phyloP scores from a whole-genome alignment of 2,113 vertebrate species.

The Climacteris rufus region DNA sequence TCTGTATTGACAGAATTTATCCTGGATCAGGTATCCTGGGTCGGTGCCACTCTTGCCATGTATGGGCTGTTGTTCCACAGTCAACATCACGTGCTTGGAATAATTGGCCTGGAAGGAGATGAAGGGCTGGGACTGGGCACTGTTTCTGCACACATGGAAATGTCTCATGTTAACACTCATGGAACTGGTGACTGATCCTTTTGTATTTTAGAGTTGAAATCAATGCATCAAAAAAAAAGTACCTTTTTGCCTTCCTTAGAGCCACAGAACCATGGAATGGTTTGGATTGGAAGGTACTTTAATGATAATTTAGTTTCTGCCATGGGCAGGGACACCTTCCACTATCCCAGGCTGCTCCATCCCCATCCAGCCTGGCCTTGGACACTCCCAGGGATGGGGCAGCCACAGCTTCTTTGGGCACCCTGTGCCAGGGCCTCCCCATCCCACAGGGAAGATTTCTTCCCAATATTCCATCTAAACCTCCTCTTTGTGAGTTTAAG shows the following conservation, averaged over 20 bases:
- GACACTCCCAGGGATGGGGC: not conserved
- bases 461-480: not conserved
- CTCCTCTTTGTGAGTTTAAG: not conserved
- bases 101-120: not conserved
- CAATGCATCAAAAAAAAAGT: not conserved
- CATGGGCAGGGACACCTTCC: not conserved
- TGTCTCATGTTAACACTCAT: not conserved
- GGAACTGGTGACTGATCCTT: not conserved
- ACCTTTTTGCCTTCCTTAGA: not conserved
- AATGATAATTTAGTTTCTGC: not conserved
- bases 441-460: not conserved
- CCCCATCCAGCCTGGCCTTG: not conserved
- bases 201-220: not conserved
- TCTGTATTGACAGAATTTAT: not conserved
- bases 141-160: not conserved
- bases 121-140: not conserved
- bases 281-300: not conserved
- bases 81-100: not conserved
- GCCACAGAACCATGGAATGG: not conserved
- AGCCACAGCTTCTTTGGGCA: not conserved
- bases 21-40: not conserved
- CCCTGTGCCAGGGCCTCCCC: not conserved
- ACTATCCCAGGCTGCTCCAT: accelerated
- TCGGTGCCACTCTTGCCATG: not conserved
- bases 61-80: not conserved